Evolutionary conservation across 2,888 invertebrate genomes (phyloP).

Genomic region (Cryptocephalus primarius): DNA sequence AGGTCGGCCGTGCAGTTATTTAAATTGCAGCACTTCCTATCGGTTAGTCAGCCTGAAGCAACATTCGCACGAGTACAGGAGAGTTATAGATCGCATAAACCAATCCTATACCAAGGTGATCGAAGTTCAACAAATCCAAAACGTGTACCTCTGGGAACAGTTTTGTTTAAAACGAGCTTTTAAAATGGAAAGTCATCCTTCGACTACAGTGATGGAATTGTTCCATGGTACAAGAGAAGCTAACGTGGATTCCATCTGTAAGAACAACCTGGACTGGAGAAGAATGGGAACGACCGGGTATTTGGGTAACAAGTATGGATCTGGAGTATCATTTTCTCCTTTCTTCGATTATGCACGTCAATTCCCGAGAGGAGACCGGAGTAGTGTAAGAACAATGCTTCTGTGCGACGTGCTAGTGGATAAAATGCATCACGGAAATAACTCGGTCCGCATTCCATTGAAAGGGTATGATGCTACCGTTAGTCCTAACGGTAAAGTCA

Average conservation of each 20-base stretch:
- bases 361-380: conserved; percentile 1
- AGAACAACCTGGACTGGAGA: conserved; percentile 6
- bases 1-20: too few species aligned
- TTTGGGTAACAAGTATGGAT: conserved; percentile 4
- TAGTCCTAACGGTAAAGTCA: conserved; percentile 2
- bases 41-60: too few species aligned
- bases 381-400: conserved; percentile 3
- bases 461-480: conserved; percentile 3
- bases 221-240: conserved; percentile 6
- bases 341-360: conserved; percentile 1
- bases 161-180: too few species aligned
- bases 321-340: conserved; percentile 6
- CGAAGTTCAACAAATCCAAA: too few species aligned
- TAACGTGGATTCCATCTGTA: conserved; percentile 4
- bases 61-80: too few species aligned
- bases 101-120: too few species aligned
- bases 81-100: too few species aligned
- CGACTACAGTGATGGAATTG: neutral
- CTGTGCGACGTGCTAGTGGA: conserved; percentile 2
- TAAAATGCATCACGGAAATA: conserved; percentile 1
- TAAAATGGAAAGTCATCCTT: too few species aligned
- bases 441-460: conserved; percentile 3
- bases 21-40: too few species aligned
- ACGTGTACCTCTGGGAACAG: too few species aligned
- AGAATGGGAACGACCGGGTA: conserved; percentile 1